These are phyloP conservation scores for Sarcophaga subvicina DNA, from an alignment of 2,888 invertebrate species.

Conservation along the genomic window DNA sequence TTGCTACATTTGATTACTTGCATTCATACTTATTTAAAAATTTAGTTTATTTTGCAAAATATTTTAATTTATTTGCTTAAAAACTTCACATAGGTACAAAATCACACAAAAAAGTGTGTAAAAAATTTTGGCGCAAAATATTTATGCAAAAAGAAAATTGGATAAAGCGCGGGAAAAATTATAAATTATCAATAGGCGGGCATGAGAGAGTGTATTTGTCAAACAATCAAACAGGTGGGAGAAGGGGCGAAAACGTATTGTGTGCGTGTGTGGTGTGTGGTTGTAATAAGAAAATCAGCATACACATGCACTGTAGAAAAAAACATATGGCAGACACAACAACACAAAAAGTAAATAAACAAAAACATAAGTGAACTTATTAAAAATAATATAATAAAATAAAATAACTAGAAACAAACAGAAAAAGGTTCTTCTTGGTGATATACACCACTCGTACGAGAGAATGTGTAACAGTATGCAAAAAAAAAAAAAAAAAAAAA, in stretches of 20 bases:
- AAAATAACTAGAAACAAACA: neutral
- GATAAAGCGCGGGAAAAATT: constrained; percentile 61
- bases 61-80: neutral
- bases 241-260: neutral
- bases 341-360: neutral
- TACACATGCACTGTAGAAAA: neutral
- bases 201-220: constrained; percentile 1
- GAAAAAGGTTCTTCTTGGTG: neutral
- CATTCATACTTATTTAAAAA: neutral
- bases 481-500: constrained; percentile 33
- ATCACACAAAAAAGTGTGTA: neutral
- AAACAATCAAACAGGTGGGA: constrained; percentile 46
- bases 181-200: constrained; percentile 30
- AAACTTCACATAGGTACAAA: neutral
- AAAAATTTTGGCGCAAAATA: constrained; percentile 46
- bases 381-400: neutral
- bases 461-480: neutral
- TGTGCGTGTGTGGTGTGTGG: neutral
- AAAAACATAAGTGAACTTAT: neutral
- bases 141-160: constrained; percentile 13
- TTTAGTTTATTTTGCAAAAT: neutral
- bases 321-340: constrained; percentile 45
- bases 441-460: no score
- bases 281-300: constrained; percentile 20
- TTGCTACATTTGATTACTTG: neutral